These are phyloP conservation scores for Hystrix brachyura DNA, from an alignment of 2,113 vertebrate species.

Conservation along the genomic window DNA sequence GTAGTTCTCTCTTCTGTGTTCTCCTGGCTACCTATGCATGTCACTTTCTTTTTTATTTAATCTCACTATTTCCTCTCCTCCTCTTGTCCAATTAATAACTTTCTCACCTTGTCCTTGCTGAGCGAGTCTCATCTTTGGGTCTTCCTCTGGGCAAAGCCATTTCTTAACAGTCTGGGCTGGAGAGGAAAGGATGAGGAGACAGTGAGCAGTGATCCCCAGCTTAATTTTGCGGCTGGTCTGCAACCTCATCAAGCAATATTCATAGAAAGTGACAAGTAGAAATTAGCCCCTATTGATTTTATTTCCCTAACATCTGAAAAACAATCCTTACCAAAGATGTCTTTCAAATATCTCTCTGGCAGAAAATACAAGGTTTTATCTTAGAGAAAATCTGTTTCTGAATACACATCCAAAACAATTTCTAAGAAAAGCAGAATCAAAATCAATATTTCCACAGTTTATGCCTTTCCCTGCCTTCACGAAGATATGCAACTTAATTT, in stretches of 20 bases:
- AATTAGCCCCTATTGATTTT: conserved; percentile 80
- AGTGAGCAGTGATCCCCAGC: neutral
- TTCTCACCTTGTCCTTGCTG: neutral
- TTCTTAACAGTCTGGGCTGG: neutral
- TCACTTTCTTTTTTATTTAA: neutral
- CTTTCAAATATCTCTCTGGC: conserved; percentile 72
- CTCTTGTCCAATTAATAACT: neutral
- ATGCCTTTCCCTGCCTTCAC: conserved; percentile 28
- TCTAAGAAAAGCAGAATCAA: conserved; percentile 71
- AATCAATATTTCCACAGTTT: conserved; percentile 72
- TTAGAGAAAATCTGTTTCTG: conserved; percentile 65
- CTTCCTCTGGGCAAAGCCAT: neutral
- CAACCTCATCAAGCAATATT: conserved; percentile 78
- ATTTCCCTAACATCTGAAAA: conserved; percentile 75
- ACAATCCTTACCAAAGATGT: conserved; percentile 44
- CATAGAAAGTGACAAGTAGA: conserved; percentile 67
- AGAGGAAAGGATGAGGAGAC: neutral
- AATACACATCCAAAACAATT: conserved; percentile 75
- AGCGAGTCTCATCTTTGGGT: neutral
- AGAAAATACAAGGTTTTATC: conserved; percentile 67
- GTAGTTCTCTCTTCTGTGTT: neutral
- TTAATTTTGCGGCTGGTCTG: neutral
- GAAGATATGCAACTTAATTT: conserved; percentile 62
- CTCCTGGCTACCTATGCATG: neutral
- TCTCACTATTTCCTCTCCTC: neutral